A percentile compares a stretch with the other conserved stretches of the same genome.
Conservation (phyloP, 2,888 invertebrate genomes). For the Ischnura elegans region DNA sequence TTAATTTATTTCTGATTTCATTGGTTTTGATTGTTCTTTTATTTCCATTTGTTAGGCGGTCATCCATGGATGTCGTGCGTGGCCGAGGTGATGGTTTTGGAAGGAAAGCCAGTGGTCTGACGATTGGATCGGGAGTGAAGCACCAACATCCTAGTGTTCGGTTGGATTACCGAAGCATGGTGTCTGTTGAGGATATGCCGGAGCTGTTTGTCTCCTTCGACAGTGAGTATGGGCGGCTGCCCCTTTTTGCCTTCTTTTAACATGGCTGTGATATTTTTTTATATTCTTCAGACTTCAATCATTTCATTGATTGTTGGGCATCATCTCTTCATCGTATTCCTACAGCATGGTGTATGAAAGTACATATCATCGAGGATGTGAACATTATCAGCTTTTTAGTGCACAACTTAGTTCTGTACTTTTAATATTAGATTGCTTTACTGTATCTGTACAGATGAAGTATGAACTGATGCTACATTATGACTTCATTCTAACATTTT, state of each 20-base stretch:
- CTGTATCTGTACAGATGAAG: slow-evolving; percentile 37
- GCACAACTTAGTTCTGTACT: slow-evolving; percentile 48
- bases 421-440: slow-evolving; percentile 23
- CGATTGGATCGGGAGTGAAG: slow-evolving; percentile 39
- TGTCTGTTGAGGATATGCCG: slow-evolving; percentile 96
- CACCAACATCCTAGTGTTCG: slow-evolving; percentile 81
- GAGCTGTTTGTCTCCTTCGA: slow-evolving; percentile 97
- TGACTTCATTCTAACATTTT: neutral
- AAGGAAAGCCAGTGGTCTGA: slow-evolving; percentile 46
- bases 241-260: neutral
- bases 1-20: no score
- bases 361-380: slow-evolving; percentile 33
- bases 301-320: slow-evolving; percentile 41
- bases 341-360: slow-evolving; percentile 68
- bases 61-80: slow-evolving; percentile 91
- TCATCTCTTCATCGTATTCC: slow-evolving; percentile 51
- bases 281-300: neutral
- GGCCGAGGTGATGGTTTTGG: slow-evolving; percentile 56
- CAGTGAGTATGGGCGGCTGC: slow-evolving; percentile 83
- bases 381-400: slow-evolving; percentile 45
- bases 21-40: neutral
- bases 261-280: neutral
- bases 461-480: neutral
- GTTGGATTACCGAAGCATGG: slow-evolving; percentile 94
- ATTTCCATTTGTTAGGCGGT: slow-evolving; percentile 82